Conservation (phyloP, 2,888 invertebrate species). For the Microdon myrmicae region DNA sequence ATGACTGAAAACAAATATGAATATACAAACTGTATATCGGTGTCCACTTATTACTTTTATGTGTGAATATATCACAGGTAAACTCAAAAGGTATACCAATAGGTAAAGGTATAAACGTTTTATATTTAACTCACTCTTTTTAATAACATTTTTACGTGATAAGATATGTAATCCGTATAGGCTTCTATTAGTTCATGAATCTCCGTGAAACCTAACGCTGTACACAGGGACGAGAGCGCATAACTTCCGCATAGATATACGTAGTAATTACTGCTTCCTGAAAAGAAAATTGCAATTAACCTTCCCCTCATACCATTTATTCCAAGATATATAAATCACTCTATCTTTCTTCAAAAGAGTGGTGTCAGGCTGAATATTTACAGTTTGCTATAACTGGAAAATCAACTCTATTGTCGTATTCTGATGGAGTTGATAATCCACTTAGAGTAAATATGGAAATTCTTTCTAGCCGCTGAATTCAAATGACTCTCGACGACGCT, state of each 20-base stretch:
- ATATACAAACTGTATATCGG: background rate
- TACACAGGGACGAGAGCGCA: slow-evolving; percentile 71
- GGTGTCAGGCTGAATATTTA: too few species aligned
- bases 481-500: too few species aligned
- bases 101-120: background rate
- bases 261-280: slow-evolving; percentile 75
- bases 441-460: too few species aligned
- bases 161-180: slow-evolving; percentile 81
- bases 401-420: too few species aligned
- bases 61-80: background rate
- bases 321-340: too few species aligned
- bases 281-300: slow-evolving; percentile 31
- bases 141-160: slow-evolving; percentile 74
- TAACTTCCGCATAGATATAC: slow-evolving; percentile 73
- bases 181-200: slow-evolving; percentile 73
- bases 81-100: background rate
- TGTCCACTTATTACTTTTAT: background rate
- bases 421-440: too few species aligned
- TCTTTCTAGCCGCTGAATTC: too few species aligned
- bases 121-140: slow-evolving; percentile 68
- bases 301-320: too few species aligned
- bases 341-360: too few species aligned
- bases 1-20: slow-evolving; percentile 48
- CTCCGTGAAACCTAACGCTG: slow-evolving; percentile 69
- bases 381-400: too few species aligned